Base-by-base conservation (phyloP, 1,140 invertebrate species). In the Hycleus cichorii region DNA sequence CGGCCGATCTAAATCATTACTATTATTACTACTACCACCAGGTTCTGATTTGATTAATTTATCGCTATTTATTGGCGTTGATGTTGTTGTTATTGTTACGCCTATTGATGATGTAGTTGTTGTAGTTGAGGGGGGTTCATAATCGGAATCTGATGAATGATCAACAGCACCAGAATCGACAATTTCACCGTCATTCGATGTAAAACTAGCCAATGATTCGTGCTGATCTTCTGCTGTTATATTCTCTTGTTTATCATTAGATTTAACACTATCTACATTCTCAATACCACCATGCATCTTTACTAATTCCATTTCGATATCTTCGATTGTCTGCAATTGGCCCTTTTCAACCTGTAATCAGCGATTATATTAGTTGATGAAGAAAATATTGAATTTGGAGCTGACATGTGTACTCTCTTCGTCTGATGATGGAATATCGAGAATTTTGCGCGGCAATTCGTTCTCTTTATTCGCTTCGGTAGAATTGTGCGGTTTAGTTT, bases 401-500 rank as follows among this genome's bases (percentile, higher is more conserved):
- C 49, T 57, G 53, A 63, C 63, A 40, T 67, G 60, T 44, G 57
- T 59, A 0, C 57, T 63, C 8, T 73, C 72, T 32, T 73, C 72
- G 62, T 73, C 72, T 9, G 70, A 69, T 26, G 70, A 71, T 7
- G 72, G 70, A 32, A 73, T 72, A 58, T 69, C 65, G 32, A 72
- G 51, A 40, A 71, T 69, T 50, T 70, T 74, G 27, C 70, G 66
- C 0, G 66, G 64, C 7, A 66, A 10, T 51, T 66, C 56, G 52
- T 65, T 63, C 24, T 62, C 58, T 11, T 59, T 58, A n/a, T 57
- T 51, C 9, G 38, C 39, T 38, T 63, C 51, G 4, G 43, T 10
- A 7, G 18, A 18, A 18, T 18, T 18, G 18, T 52, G 7, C 26
- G 46, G 32, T 45, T 57, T 55, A 3, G 10, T 27, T 39, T 45